Conservation (phyloP, 1,140 invertebrate genomes). For the Eupeodes corollae region DNA sequence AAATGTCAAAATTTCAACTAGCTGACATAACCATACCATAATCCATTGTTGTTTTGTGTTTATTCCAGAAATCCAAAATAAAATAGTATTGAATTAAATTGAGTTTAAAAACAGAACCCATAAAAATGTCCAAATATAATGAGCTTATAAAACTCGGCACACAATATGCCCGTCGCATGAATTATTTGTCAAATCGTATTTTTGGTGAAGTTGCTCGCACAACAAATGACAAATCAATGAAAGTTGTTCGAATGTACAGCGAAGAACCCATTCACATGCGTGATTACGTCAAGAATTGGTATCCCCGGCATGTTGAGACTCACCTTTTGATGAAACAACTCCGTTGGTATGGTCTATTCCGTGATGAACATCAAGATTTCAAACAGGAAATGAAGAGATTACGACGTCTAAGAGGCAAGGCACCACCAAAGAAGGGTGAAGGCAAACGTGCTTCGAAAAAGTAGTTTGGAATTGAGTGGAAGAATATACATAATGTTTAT, state of each 20-base stretch:
- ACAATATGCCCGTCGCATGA: slow-evolving; percentile 76
- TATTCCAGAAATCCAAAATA: too few species aligned
- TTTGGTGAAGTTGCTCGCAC: slow-evolving; percentile 77
- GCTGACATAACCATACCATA: too few species aligned
- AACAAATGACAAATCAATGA: slow-evolving; percentile 62
- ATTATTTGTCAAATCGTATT: slow-evolving; percentile 72
- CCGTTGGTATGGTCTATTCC: slow-evolving; percentile 63
- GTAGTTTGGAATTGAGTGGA: too few species aligned
- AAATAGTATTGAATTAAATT: too few species aligned
- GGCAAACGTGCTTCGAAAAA: slow-evolving; percentile 38
- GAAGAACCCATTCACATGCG: slow-evolving; percentile 63
- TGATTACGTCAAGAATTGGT: slow-evolving; percentile 68
- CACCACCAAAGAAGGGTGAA: slow-evolving; percentile 45
- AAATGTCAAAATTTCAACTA: too few species aligned
- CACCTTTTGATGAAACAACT: slow-evolving; percentile 57
- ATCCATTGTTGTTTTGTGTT: too few species aligned
- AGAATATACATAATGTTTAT: too few species aligned
- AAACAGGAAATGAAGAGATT: slow-evolving; percentile 77
- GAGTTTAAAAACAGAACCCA: too few species aligned
- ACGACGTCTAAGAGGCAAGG: slow-evolving; percentile 66
- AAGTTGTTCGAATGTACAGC: slow-evolving; percentile 66
- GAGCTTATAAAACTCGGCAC: slow-evolving; percentile 56
- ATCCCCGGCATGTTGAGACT: slow-evolving; percentile 72
- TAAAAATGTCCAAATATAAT: slow-evolving; percentile 45
- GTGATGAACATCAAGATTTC: slow-evolving; percentile 88